Base-by-base conservation (phyloP, 2,888 invertebrate species). In the Napeogenes sylphis region DNA sequence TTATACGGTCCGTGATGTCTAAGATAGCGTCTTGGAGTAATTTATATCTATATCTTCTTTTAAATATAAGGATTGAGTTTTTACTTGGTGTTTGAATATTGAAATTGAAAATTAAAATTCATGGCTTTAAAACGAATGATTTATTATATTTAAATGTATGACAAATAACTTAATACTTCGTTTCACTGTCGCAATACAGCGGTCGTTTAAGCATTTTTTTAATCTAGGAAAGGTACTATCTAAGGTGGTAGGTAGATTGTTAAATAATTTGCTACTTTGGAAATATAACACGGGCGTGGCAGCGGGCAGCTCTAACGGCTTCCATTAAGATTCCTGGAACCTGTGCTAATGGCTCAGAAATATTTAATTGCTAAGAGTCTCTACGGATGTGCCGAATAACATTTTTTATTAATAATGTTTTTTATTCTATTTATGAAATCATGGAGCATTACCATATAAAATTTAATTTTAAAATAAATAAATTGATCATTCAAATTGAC, bases 311-410 rank as follows among this genome's bases (percentile, higher is more conserved):
- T 80, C 81, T 87, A 89, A 87, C 87, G 84, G 87, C 79, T 82
- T 84, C 87, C 86, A 87, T 88, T 88, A 87, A 82, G 83, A 72
- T 79, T 81, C 81, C 77, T 80, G 78, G 84, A 87, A 87, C 85
- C 84, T 86, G 86, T 77, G 82, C 87, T 90, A 89, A 87, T 88
- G 85, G 84, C 71, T 81, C 84, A 85, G 82, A 87, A 87, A 88
- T 88, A 88, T 88, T 85, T 88, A 87, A 89, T 88, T 21, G 21
- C 21, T 85, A 84, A 86, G 80, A 74, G 75, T 78, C 69, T 69
- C 71, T 81, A 80, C 82, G 79, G 83, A 83, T 83, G 83, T 78
- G 69, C 75, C 75, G 77, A 77, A 79, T 79, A 80, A 71, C 77
- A 38, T 21, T 86, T 85, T 85, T 86, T 75, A 78, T 79, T 77